Base-by-base conservation (phyloP, 2,797 vertebrate genomes). In the Lithobates pipiens region DNA sequence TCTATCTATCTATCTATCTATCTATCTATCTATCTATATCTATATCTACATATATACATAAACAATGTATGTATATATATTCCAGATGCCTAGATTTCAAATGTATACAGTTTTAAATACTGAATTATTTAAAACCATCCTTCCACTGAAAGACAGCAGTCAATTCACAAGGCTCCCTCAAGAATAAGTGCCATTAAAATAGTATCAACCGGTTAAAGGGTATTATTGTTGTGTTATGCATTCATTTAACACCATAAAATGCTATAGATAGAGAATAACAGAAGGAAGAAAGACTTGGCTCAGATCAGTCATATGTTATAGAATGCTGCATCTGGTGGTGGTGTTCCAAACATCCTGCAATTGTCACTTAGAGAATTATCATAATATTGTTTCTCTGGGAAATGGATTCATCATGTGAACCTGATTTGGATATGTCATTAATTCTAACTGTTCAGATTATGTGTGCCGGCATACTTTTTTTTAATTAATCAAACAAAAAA, bases 351-450 rank as follows among this genome's bases (percentile, higher is more conserved):
- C 11, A 27, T 67, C 23, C 39, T 34, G 69, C 69, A 76, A 83
- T 76, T 83, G 73, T 68, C 44, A 84, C 76, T 57, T 11, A 21
- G 63, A 76, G 67, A 84, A 84, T 84, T 84, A 84, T 77, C 46
- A 67, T 57, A 32, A 71, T 54, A 25, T 77, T 84, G 25, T 83
- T 83, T n/a, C 42, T 29, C 54, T 69, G 61, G 70, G 23, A 61
- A 71, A 76, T 50, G 70, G 82, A 77, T 71, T 68, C 32, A 10
- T 77, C 75, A 63, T 77, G 32, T 63, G 11, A 57, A 44, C 50
- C 5, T 23, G 21, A 63, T 57, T 16, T 77, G 21, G 7, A 83
- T 67, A 57, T 25, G 50, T 65, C 25, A 65, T 67, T 67, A 67
- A n/a, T 63, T 63, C 5, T 63, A 63, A 63, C 23, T 63, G 63